phyloP scores from a whole-genome alignment of 2,113 vertebrate species.

The Pterocles orientalis region DNA sequence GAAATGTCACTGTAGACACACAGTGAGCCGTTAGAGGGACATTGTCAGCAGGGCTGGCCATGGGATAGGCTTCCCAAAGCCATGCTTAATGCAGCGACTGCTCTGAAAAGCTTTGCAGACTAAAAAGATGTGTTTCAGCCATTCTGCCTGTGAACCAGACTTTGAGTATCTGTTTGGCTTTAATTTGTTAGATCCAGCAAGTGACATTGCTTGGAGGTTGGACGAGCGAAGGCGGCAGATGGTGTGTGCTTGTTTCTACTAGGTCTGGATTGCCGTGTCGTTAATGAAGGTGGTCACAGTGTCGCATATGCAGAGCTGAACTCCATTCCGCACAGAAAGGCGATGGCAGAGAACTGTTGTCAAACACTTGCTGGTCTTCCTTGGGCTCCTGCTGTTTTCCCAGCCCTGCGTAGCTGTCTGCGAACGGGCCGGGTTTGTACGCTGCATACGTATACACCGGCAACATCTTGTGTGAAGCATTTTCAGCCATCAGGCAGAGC shows the following conservation, averaged over 20 bases:
- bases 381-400: neutral
- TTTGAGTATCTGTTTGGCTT: neutral
- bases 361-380: too few relatives aligned
- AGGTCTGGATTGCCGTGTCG: neutral
- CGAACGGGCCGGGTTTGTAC: accelerated
- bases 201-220: neutral
- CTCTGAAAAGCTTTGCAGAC: neutral
- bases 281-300: neutral
- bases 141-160: neutral
- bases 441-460: accelerated
- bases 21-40: neutral
- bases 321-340: neutral
- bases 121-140: neutral
- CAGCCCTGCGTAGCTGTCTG: neutral
- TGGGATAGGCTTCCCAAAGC: neutral
- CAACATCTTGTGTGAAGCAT: accelerated
- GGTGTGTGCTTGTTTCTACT: accelerated
- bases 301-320: neutral
- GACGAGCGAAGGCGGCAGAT: neutral
- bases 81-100: neutral
- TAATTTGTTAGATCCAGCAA: neutral
- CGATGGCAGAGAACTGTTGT: neutral
- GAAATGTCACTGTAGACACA: neutral
- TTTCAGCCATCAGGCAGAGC: accelerated
- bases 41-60: neutral